Base-by-base conservation (phyloP, 2,797 vertebrate genomes). In the Hapalemur alaotrensis region DNA sequence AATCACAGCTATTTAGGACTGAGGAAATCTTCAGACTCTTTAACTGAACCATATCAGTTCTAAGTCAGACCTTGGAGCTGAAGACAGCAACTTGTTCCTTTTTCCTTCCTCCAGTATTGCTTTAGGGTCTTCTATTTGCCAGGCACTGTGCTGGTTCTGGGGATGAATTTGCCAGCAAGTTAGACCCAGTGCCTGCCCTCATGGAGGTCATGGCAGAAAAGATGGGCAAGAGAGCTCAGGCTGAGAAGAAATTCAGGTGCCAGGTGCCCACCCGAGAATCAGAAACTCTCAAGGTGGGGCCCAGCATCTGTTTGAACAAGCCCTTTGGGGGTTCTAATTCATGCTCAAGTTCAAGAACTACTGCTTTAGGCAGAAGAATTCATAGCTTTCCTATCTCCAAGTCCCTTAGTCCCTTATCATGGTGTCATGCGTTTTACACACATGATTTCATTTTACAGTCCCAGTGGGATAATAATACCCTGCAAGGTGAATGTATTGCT, bases 21-120 rank as follows among this genome's bases (percentile, higher is more conserved):
- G 17, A 97, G 22, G 48, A 95, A 67, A 93, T 69, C 48, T 52
- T 81, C 73, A 95, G 38, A 69, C 32, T 3, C 35, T 90, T 95
- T 83, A 59, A 38, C 43, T 73, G 30, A 81, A 63, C 35, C 23
- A 14, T 20, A 43, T 1, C 25, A 80, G 18, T 89, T 95, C 63
- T 52, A 94, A 75, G 43, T 86, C 52, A 86, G 57, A 13, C 48
- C 30, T 79, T 78, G 52, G 22, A 79, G 32, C 25, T 50, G 2
- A 30, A 78, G 17, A 63, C 25, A 28, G 65, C 22, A 54, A 30
- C 65, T 59, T 69, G 41, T n/a, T 95, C n/a, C 59, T 76, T 78
- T 81, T 75, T 70, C 57, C 18, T 88, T 78, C 67, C 30, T 92
- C 50, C 22, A 69, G 2, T 79, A 32, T 30, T 63, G 57, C 54